Evolutionary conservation across 2,113 vertebrate genomes (phyloP).

Genomic region (Gasterosteus nipponicus): DNA sequence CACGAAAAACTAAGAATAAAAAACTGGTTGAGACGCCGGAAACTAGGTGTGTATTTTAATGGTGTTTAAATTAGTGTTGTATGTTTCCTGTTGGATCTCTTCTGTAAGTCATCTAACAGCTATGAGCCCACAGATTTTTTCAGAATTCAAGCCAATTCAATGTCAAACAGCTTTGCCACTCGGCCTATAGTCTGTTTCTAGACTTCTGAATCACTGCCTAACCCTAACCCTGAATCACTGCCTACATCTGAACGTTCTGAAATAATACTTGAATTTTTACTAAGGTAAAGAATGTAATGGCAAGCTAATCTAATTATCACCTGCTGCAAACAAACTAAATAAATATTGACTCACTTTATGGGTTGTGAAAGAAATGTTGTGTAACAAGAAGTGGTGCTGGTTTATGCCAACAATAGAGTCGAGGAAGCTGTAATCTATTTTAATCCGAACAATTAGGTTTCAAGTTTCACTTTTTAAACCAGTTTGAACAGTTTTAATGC

Average conservation of each 20-base stretch:
- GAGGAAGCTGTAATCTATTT: background rate
- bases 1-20: slow-evolving; percentile 24
- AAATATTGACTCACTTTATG: background rate
- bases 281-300: background rate
- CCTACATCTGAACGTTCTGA: background rate
- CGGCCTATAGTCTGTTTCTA: background rate
- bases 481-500: background rate
- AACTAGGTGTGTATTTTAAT: background rate
- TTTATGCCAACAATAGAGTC: background rate
- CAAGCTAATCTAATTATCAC: background rate
- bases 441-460: background rate
- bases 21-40: background rate
- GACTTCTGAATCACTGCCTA: background rate
- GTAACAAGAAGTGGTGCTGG: background rate
- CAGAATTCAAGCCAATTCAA: background rate
- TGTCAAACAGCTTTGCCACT: background rate
- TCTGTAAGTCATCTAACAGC: background rate
- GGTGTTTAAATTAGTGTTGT: background rate
- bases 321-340: background rate
- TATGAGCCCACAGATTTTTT: no score
- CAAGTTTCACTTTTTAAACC: background rate
- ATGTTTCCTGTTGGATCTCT: background rate
- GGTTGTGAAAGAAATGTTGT: background rate
- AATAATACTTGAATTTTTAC: no score
- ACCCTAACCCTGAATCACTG: background rate